A percentile compares a stretch with the other conserved stretches of the same genome.
These are phyloP conservation scores for Bombus superbus DNA, from an alignment of 1,140 invertebrate species.

Conservation along the genomic window DNA sequence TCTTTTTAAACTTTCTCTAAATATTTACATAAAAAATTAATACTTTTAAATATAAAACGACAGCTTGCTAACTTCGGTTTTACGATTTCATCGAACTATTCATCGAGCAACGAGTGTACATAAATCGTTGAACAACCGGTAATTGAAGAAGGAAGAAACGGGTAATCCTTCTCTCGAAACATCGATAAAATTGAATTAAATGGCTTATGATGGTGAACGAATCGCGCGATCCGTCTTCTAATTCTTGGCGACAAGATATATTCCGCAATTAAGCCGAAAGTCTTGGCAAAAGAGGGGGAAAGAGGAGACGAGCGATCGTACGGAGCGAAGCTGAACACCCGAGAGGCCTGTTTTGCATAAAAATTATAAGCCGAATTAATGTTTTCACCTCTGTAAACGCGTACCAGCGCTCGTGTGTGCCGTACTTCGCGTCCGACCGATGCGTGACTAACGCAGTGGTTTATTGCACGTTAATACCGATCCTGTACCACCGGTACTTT, in stretches of 20 bases:
- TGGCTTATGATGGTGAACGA: neutral
- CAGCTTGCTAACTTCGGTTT: neutral
- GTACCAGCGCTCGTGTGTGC: constrained; percentile 25
- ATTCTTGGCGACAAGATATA: constrained; percentile 56
- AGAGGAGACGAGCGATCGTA: constrained; percentile 18
- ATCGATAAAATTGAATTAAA: constrained; percentile 34
- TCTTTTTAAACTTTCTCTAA: neutral
- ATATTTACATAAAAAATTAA: neutral
- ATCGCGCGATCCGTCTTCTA: constrained; percentile 2
- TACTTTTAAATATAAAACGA: neutral
- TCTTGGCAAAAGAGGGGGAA: constrained; percentile 8
- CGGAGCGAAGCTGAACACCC: constrained; percentile 37
- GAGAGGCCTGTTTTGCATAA: constrained; percentile 70
- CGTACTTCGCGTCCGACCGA: constrained; percentile 48
- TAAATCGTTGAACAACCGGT: neutral
- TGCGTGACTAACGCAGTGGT: constrained; percentile 67
- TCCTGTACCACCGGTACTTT: constrained; percentile 50
- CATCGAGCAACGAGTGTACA: neutral
- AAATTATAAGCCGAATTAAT: constrained; percentile 73
- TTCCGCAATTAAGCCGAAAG: constrained; percentile 64
- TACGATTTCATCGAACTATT: neutral
- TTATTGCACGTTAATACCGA: constrained; percentile 61
- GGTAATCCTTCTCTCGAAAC: neutral
- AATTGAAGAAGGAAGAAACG: neutral
- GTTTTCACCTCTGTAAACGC: constrained; percentile 67